A percentile compares a stretch with the other conserved stretches of the same genome.
Conservation (phyloP, 2,888 invertebrate species). For the Chrysopilus asiliformis region DNA sequence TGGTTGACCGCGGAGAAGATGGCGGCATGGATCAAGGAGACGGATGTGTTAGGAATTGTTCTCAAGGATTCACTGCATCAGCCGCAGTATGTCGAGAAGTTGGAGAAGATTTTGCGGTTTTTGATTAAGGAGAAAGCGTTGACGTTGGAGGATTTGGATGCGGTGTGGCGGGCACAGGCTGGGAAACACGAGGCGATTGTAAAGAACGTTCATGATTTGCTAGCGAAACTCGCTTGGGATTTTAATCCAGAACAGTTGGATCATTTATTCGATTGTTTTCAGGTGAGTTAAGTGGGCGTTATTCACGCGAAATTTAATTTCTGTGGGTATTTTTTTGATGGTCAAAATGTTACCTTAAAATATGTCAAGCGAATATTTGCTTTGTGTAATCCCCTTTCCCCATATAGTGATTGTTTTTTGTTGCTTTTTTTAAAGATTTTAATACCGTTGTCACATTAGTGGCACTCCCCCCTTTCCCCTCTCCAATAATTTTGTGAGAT, state of each 20-base stretch:
- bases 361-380: no score
- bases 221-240: conserved; percentile 96
- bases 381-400: no score
- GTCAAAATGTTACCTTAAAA: no score
- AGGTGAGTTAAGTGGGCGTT: no score
- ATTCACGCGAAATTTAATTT: no score
- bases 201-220: conserved; percentile 89
- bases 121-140: conserved; percentile 88
- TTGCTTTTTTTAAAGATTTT: no score
- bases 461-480: no score
- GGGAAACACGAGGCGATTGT: conserved; percentile 98
- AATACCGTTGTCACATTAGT: no score
- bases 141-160: conserved; percentile 81
- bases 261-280: conserved; percentile 90
- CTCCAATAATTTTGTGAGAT: no score
- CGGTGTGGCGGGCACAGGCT: conserved; percentile 93
- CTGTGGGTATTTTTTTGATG: no score
- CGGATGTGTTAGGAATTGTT: conserved; percentile 88
- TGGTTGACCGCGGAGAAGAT: conserved; percentile 90
- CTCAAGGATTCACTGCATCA: conserved; percentile 92
- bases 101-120: conserved; percentile 94
- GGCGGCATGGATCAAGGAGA: conserved; percentile 95
- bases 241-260: conserved; percentile 95
- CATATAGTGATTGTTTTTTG: no score
- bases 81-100: conserved; percentile 92